Conservation (phyloP, 2,113 vertebrate species). For the Tautogolabrus adspersus region DNA sequence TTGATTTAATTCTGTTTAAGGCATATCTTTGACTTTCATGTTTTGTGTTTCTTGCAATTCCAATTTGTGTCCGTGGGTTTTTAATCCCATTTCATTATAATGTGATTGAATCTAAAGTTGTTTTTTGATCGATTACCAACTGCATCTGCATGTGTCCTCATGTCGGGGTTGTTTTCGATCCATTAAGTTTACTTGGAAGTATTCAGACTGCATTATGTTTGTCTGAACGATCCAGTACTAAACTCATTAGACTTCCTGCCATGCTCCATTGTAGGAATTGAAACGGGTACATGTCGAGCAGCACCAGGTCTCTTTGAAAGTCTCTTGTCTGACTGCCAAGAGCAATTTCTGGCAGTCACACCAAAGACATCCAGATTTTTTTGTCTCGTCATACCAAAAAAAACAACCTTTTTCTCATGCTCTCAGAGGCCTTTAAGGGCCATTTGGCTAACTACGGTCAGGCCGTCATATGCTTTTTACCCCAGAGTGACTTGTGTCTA, state of each 20-base stretch:
- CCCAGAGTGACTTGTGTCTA: slow-evolving; percentile 60
- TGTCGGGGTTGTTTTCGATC: not conserved
- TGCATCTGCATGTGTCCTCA: not conserved
- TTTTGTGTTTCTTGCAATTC: not conserved
- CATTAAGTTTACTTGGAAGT: not conserved
- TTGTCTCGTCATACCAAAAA: slow-evolving; percentile 54
- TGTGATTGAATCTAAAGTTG: slow-evolving; percentile 21
- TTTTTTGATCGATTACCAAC: slow-evolving; percentile 13
- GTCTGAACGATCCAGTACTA: slow-evolving; percentile 13
- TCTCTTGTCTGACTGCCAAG: slow-evolving; percentile 25
- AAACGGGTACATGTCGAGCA: slow-evolving; percentile 21
- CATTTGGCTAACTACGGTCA: slow-evolving; percentile 60
- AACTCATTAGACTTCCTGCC: slow-evolving; percentile 38
- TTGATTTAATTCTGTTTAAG: not conserved
- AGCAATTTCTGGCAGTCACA: slow-evolving; percentile 36
- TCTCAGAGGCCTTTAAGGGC: slow-evolving; percentile 39
- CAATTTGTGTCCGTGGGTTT: not conserved
- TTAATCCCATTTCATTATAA: not conserved
- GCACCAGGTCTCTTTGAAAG: slow-evolving; percentile 39
- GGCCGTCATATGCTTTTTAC: slow-evolving; percentile 62
- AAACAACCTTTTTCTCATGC: slow-evolving; percentile 16
- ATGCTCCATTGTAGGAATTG: slow-evolving; percentile 18
- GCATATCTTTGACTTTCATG: slow-evolving; percentile 9
- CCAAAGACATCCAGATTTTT: slow-evolving; percentile 39
- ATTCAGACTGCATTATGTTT: slow-evolving; percentile 9